Evolutionary conservation across 2,113 vertebrate species (phyloP).

Genomic region (Syrmaticus mikado): DNA sequence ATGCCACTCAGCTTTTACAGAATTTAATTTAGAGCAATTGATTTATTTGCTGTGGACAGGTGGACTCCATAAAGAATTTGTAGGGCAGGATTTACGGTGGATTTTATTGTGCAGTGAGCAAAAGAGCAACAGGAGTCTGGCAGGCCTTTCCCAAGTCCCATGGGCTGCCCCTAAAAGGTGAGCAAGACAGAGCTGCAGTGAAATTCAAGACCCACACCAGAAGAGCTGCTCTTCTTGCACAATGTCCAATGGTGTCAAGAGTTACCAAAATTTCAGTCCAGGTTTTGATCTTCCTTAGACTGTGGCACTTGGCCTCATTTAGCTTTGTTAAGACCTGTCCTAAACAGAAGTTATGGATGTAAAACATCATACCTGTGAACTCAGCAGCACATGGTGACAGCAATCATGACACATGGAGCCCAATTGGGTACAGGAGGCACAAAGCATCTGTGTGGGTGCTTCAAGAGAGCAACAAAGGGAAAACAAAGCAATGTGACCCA

Average conservation of each 20-base stretch:
- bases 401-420: background rate
- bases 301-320: background rate
- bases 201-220: background rate
- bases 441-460: constrained; percentile 39
- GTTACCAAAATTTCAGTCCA: background rate
- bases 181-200: background rate
- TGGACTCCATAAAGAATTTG: constrained; percentile 77
- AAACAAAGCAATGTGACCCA: constrained; percentile 37
- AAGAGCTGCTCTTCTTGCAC: background rate
- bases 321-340: background rate
- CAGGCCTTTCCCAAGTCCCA: constrained; percentile 15
- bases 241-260: background rate
- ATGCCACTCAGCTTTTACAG: constrained; percentile 70
- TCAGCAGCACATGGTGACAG: background rate
- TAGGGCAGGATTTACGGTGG: constrained; percentile 65
- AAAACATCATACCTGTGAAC: constrained; percentile 3
- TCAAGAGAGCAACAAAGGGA: constrained; percentile 33
- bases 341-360: background rate
- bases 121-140: constrained; percentile 10
- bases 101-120: constrained; percentile 32
- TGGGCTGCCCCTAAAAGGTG: background rate
- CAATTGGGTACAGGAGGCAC: background rate
- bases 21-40: constrained; percentile 81
- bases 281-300: background rate
- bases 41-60: constrained; percentile 79